Base-by-base conservation (phyloP, 2,888 invertebrate species). In the Serrognathus titanus region DNA sequence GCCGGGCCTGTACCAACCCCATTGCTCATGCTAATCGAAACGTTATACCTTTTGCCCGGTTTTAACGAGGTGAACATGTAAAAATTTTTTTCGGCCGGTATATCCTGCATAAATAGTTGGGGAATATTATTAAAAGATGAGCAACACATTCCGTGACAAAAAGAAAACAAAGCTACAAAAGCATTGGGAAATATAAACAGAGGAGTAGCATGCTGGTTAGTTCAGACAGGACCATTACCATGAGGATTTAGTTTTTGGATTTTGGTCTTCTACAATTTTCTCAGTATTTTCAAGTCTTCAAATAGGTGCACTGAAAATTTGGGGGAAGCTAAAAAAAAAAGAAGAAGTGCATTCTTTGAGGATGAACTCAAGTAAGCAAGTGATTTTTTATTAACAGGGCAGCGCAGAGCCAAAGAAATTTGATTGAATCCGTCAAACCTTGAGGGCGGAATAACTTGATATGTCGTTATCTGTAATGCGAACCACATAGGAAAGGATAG, bases 401-500 rank as follows among this genome's bases (percentile, higher is more conserved):
- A 9, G 4, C 16, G 8, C 12, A 50, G 38, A 50, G 45, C 39
- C 16, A 13, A 46, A 50, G 41, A 39, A 39, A n/a, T 46, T 46
- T 46, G 46, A 46, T 16, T 46, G 11, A 46, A 46, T 40, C 13
- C 11, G 11, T 11, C 36, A 52, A 75, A 78, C 78, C 78, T 78
- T 78, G 58, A 78, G 75, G 73, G 76, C 76, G 65, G 76, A 72
- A 61, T 73, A 72, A 65, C 69, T 71, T 53, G 68, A 65, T 53
- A 71, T 72, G 60, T 71, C 68, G 66, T 70, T 72, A 64, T 76
- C 76, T 55, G 82, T 82, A 46, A 94, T 83, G 68, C 86, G 82
- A 63, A 95, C 80, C 63, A 89, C 88, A 79, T 94, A 96, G 63
- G 93, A 91, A 59, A 92, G 85, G 67, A 96, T 83, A 40, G 92